A percentile compares a stretch with the other conserved stretches of the same genome.
phyloP scores from a whole-genome alignment of 2,113 vertebrate genomes.

The Vombatus ursinus region DNA sequence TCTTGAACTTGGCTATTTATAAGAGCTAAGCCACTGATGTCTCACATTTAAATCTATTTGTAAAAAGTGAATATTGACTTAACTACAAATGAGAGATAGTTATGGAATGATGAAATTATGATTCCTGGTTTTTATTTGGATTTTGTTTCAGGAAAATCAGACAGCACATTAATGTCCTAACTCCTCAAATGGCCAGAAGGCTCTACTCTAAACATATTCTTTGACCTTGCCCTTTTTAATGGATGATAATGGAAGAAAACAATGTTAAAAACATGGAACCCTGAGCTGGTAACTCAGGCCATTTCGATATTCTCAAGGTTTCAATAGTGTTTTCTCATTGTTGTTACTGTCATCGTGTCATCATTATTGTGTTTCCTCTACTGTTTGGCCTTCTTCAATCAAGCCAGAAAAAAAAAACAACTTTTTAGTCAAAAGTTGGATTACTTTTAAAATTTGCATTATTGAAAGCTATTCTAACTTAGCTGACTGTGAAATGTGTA shows the following conservation, averaged over 20 bases:
- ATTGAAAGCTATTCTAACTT: constrained; percentile 38
- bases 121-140: constrained; percentile 65
- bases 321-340: constrained; percentile 54
- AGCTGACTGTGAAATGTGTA: neutral
- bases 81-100: neutral
- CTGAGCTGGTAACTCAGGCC: constrained; percentile 73
- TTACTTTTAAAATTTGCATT: constrained; percentile 58
- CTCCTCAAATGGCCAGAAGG: constrained; percentile 59
- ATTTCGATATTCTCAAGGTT: constrained; percentile 51
- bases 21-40: neutral
- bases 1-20: neutral
- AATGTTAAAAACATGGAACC: constrained; percentile 45
- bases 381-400: constrained; percentile 68
- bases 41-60: neutral
- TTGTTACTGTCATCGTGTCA: neutral
- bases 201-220: constrained; percentile 60
- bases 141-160: constrained; percentile 80
- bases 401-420: constrained; percentile 65
- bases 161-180: constrained; percentile 65
- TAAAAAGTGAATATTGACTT: neutral
- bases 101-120: neutral
- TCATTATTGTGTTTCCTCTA: constrained; percentile 59
- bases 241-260: constrained; percentile 65
- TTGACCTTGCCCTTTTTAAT: constrained; percentile 68
- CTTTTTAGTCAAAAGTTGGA: constrained; percentile 68